Evolutionary conservation across 2,888 invertebrate species (phyloP), one percentile per base, ranked within the genome.

Genomic region (Petrolisthes manimaculis): DNA sequence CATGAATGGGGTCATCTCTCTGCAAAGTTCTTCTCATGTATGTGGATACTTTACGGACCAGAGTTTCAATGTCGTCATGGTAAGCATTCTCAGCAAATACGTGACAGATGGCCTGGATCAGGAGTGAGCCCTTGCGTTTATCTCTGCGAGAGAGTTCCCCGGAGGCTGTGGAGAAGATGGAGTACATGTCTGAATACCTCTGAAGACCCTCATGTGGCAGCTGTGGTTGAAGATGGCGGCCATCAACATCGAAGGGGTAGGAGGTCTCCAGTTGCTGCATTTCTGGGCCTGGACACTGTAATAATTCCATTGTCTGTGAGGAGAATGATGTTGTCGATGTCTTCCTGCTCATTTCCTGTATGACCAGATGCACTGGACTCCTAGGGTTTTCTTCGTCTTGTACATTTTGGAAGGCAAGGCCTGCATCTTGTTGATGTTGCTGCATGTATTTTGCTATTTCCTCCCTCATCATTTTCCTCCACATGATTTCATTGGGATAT

Each of bases 21-120:
- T 86, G 85, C 55, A 88, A 54, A 21, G 88, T 88, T 77, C 89
- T 86, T 54, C 79, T 88, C 88, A 90, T 90, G 86, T 88, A 90
- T 8, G 78, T 86, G 21, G 90, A 90, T 14, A 90, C 90, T 53
- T 88, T 87, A 37, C 86, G 85, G 37, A 89, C 89, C 24, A 90
- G 84, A 37, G 71, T 83, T 37, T 90, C 89, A 54, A 90, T 89
- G 14, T 90, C 86, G 18, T 90, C 87, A 37, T 88, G 84, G 67
- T 89, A 89, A 21, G 86, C 88, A 24, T 79, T 78, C 51, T 89
- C 82, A 5, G 89, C 83, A 61, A 91, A 90, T 54, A 90, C 89
- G 37, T 91, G 89, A 24, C 91, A 91, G 18, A 91, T 89, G 5
- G 91, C 89, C 75, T 90, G 90, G 54, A 91, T 89, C 55, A 91